Percentiles rank a stretch among this genome's conserved stretches.
phyloP scores from a whole-genome alignment of 1,140 invertebrate species.

The Lasioglossum albipes region DNA sequence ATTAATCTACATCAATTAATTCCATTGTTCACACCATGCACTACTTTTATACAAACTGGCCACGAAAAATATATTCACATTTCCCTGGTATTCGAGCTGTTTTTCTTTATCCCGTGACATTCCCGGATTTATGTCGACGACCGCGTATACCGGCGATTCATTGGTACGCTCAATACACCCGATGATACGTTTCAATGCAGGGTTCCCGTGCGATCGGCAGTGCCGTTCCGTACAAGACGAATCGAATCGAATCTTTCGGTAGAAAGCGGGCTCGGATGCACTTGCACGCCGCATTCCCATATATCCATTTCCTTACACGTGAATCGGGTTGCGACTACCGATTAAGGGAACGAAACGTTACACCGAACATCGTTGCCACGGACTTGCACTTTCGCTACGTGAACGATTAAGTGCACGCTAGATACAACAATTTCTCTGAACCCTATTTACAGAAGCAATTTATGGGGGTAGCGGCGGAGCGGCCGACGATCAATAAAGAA shows the following conservation, averaged over 20 bases:
- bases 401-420: constrained; percentile 25
- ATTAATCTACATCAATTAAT: too few species aligned
- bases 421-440: constrained; percentile 47
- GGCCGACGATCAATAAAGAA: constrained; percentile 41
- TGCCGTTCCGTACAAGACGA: background rate
- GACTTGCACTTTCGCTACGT: constrained; percentile 37
- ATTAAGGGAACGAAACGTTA: constrained; percentile 39
- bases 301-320: background rate
- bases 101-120: too few species aligned
- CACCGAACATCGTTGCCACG: constrained; percentile 17
- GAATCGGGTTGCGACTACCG: constrained; percentile 13
- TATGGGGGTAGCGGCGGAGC: constrained; percentile 20
- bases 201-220: background rate
- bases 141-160: too few species aligned
- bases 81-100: too few species aligned
- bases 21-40: too few species aligned
- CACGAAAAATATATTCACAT: too few species aligned
- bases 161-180: too few species aligned
- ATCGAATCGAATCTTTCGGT: background rate
- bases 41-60: too few species aligned
- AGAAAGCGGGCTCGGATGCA: constrained; percentile 19
- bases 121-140: too few species aligned
- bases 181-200: background rate
- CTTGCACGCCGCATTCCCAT: constrained; percentile 3
- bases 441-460: constrained; percentile 39